These are phyloP conservation scores for Nephrocerus scutellatus DNA, from an alignment of 2,888 invertebrate genomes.

Conservation along the genomic window DNA sequence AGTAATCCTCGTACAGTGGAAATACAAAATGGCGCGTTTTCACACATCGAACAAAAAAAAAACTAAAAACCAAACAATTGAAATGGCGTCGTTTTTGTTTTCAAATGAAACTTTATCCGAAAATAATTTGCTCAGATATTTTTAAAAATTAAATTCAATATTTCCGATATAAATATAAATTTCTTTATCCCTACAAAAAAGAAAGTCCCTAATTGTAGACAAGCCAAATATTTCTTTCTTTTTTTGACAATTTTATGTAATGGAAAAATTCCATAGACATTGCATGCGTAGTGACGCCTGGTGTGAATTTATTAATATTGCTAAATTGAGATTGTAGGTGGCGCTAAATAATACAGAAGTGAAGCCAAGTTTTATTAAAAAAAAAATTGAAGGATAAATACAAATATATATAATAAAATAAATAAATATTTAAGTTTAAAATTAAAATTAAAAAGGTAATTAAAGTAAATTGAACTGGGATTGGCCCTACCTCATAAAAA, in stretches of 20 bases:
- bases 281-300: slow-evolving; percentile 7
- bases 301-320: not conserved
- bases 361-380: no score
- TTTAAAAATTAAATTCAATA: no score
- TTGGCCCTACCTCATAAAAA: no score
- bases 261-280: slow-evolving; percentile 24
- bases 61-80: not conserved
- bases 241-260: slow-evolving; percentile 28
- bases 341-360: no score
- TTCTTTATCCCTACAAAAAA: slow-evolving; percentile 1
- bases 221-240: no score
- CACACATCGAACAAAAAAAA: slow-evolving; percentile 10
- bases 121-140: no score
- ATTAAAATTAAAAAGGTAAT: not conserved
- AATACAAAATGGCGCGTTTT: slow-evolving; percentile 30
- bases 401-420: not conserved
- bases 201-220: no score
- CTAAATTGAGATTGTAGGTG: slow-evolving; percentile 6
- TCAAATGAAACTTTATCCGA: no score
- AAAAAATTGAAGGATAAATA: not conserved
- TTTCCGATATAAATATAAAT: slow-evolving; percentile 17
- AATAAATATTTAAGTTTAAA: not conserved
- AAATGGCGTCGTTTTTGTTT: no score
- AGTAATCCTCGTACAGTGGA: slow-evolving; percentile 9
- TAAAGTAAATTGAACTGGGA: not conserved